These are phyloP conservation scores for Takifugu flavidus DNA, from an alignment of 2,113 vertebrate species.

Conservation along the genomic window DNA sequence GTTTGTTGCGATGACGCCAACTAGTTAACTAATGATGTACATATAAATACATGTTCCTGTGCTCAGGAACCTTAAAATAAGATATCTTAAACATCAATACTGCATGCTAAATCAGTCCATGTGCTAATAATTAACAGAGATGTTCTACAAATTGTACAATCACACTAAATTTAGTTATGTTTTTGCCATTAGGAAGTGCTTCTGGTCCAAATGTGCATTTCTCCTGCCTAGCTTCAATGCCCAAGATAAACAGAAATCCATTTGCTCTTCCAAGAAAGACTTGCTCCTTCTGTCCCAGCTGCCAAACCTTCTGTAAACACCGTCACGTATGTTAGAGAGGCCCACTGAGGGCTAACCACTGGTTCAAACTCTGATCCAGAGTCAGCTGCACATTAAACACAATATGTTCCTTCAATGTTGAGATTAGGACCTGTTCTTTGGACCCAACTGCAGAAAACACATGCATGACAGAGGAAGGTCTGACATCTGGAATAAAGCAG, in stretches of 20 bases:
- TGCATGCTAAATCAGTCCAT: not conserved
- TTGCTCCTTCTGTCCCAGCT: conserved; percentile 24
- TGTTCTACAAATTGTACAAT: not conserved
- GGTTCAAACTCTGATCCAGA: conserved; percentile 2
- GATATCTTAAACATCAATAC: not conserved
- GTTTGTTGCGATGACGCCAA: too few species aligned
- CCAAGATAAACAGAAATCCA: conserved; percentile 19
- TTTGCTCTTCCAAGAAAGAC: conserved; percentile 22
- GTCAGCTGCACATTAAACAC: too few species aligned
- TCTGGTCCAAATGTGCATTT: not conserved
- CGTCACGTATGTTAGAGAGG: conserved; percentile 32
- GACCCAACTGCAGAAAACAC: too few species aligned
- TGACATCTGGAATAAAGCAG: conserved; percentile 8
- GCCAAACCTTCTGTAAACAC: conserved; percentile 45
- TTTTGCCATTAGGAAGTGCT: conserved; percentile 11
- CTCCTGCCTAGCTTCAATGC: conserved; percentile 11
- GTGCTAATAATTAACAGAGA: too few species aligned
- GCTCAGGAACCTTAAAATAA: too few species aligned
- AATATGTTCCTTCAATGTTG: too few species aligned
- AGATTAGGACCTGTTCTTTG: too few species aligned
- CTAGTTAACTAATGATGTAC: too few species aligned
- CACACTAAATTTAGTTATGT: conserved; percentile 1
- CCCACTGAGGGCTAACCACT: conserved; percentile 24
- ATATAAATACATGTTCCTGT: not conserved
- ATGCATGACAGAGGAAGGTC: not conserved